Evolutionary conservation across 1,140 invertebrate genomes (phyloP).

Genomic region (Eueides isabella): DNA sequence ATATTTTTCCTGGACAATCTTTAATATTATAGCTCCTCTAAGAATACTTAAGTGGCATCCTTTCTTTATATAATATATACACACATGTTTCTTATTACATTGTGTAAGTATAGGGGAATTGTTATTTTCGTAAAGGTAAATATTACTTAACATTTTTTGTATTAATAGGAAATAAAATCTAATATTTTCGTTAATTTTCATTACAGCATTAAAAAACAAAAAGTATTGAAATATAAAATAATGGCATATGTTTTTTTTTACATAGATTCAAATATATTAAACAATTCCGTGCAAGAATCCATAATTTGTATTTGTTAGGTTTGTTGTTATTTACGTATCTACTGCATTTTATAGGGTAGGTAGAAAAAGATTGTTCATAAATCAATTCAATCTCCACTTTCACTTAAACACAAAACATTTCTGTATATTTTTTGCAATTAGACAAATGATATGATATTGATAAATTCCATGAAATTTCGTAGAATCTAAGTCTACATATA

Average conservation of each 20-base stretch:
- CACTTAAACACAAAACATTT: neutral
- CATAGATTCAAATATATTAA: neutral
- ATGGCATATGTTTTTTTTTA: neutral
- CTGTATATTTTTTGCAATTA: neutral
- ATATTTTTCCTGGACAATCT: slow-evolving; percentile 70
- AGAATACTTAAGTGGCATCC: slow-evolving; percentile 26
- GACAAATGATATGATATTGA: no score
- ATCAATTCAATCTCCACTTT: neutral
- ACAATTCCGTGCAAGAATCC: neutral
- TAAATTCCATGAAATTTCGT: no score
- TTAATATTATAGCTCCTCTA: slow-evolving; percentile 48
- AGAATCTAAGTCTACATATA: neutral
- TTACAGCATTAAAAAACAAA: no score
- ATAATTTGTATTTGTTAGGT: neutral
- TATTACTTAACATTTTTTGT: no score
- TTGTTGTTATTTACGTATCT: neutral
- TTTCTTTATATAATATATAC: neutral
- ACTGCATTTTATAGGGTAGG: neutral
- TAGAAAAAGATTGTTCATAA: neutral
- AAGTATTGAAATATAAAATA: neutral
- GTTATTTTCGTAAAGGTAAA: neutral
- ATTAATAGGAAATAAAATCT: no score
- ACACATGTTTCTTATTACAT: neutral
- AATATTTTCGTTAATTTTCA: no score
- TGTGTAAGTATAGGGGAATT: neutral